Conservation (phyloP, 2,888 invertebrate species). For the Sesamia inferens region DNA sequence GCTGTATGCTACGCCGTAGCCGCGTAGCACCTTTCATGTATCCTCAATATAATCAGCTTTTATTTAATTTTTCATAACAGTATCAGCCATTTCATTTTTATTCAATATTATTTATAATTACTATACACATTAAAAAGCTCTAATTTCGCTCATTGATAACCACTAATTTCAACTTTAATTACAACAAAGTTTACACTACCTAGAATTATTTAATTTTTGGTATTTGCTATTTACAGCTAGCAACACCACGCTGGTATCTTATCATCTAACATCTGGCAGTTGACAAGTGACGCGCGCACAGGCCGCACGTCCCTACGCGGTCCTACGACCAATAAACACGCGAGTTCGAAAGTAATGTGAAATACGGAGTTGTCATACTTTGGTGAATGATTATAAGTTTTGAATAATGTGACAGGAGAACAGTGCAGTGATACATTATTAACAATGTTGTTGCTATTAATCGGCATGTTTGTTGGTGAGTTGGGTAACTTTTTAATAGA, state of each 20-base stretch:
- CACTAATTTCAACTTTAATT: not conserved
- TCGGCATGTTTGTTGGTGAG: slow-evolving; percentile 77
- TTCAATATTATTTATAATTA: not conserved
- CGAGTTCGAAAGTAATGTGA: slow-evolving; percentile 57
- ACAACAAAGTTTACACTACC: not conserved
- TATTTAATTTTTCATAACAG: no score
- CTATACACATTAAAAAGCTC: not conserved
- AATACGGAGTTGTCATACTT: slow-evolving; percentile 34
- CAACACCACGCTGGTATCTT: slow-evolving; percentile 65
- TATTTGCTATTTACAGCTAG: slow-evolving; percentile 34
- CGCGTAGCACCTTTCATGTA: not conserved
- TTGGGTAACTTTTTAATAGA: slow-evolving; percentile 47
- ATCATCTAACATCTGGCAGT: slow-evolving; percentile 70
- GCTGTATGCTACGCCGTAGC: slow-evolving; percentile 30
- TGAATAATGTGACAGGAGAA: slow-evolving; percentile 61
- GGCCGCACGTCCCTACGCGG: slow-evolving; percentile 54
- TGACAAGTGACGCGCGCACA: slow-evolving; percentile 45
- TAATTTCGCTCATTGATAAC: not conserved
- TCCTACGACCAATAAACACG: slow-evolving; percentile 28
- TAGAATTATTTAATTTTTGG: slow-evolving; percentile 23
- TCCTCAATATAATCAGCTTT: no score
- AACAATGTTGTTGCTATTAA: slow-evolving; percentile 75
- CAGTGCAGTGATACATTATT: slow-evolving; percentile 58
- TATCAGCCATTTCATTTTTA: not conserved
- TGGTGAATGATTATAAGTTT: slow-evolving; percentile 48